Evolutionary conservation across 64 coral and sea anemone species (phyloP).

Genomic region (Montipora capricornis): DNA sequence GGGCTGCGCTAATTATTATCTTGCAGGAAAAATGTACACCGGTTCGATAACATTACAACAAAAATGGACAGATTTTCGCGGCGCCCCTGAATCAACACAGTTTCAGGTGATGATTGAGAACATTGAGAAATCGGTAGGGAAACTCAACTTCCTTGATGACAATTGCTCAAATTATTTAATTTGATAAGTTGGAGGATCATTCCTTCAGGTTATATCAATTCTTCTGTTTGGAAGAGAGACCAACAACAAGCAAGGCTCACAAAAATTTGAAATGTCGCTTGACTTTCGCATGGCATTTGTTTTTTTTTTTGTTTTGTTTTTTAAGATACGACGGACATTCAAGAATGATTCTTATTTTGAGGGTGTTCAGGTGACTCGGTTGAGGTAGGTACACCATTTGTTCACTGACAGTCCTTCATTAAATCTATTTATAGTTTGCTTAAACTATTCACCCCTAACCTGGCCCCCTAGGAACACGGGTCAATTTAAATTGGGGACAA

Average conservation of each 20-base stretch:
- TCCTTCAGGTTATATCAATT: too few species aligned
- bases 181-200: too few species aligned
- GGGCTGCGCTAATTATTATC: not conserved
- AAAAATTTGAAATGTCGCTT: too few species aligned
- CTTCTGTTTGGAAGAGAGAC: too few species aligned
- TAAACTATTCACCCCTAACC: too few species aligned
- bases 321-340: conserved; percentile 57
- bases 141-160: not conserved
- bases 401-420: too few species aligned
- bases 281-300: too few species aligned
- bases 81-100: not conserved
- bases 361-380: conserved; percentile 49
- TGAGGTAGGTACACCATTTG: conserved; percentile 34
- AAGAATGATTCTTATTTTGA: conserved; percentile 63
- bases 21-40: conserved; percentile 10
- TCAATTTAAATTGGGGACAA: too few species aligned
- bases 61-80: conserved; percentile 56
- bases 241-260: too few species aligned
- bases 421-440: too few species aligned
- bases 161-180: not conserved
- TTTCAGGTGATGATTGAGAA: conserved; percentile 36
- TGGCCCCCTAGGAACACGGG: too few species aligned
- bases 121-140: conserved; percentile 58
- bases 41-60: conserved; percentile 70
- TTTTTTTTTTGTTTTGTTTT: not conserved